These are phyloP conservation scores for Crossocerus cetratus DNA, from an alignment of 2,888 invertebrate genomes.

Conservation along the genomic window DNA sequence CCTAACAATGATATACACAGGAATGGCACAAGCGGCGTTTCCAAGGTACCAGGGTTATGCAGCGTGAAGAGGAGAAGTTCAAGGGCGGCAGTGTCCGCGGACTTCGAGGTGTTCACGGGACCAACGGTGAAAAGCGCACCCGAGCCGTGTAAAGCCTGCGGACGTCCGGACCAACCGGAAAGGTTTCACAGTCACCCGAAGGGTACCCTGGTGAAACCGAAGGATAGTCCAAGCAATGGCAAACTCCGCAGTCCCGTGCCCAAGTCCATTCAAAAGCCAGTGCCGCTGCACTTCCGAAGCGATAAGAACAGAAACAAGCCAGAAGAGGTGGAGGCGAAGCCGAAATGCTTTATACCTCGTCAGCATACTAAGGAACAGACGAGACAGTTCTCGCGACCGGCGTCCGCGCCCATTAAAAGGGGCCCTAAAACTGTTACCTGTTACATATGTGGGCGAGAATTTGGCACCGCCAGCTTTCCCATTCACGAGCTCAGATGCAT, in stretches of 20 bases:
- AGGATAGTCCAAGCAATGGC: slow-evolving; percentile 33
- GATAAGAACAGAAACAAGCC: slow-evolving; percentile 57
- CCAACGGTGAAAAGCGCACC: slow-evolving; percentile 66
- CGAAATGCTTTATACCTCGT: neutral
- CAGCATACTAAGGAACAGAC: slow-evolving; percentile 1
- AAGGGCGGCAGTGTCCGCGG: slow-evolving; percentile 52
- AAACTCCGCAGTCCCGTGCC: slow-evolving; percentile 66
- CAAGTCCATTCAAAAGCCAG: slow-evolving; percentile 78
- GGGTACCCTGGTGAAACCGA: slow-evolving; percentile 54
- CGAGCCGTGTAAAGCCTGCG: slow-evolving; percentile 83
- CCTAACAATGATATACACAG: slow-evolving; percentile 10
- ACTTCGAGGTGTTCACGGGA: slow-evolving; percentile 64
- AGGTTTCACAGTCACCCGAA: slow-evolving; percentile 81
- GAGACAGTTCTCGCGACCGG: slow-evolving; percentile 18
- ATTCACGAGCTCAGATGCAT: slow-evolving; percentile 84
- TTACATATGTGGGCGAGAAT: slow-evolving; percentile 83
- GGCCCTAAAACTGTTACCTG: slow-evolving; percentile 78
- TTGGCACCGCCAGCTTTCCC: slow-evolving; percentile 82
- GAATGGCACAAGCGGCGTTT: slow-evolving; percentile 18
- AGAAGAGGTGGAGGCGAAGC: slow-evolving; percentile 26
- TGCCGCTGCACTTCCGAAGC: slow-evolving; percentile 77
- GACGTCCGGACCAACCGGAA: slow-evolving; percentile 83
- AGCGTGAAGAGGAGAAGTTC: slow-evolving; percentile 56
- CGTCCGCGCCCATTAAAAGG: slow-evolving; percentile 50
- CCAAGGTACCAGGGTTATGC: slow-evolving; percentile 57